A percentile compares a stretch with the other conserved stretches of the same genome.
Evolutionary conservation across 2,113 vertebrate species (phyloP).

Genomic region (Ophthalmolycus amberensis): DNA sequence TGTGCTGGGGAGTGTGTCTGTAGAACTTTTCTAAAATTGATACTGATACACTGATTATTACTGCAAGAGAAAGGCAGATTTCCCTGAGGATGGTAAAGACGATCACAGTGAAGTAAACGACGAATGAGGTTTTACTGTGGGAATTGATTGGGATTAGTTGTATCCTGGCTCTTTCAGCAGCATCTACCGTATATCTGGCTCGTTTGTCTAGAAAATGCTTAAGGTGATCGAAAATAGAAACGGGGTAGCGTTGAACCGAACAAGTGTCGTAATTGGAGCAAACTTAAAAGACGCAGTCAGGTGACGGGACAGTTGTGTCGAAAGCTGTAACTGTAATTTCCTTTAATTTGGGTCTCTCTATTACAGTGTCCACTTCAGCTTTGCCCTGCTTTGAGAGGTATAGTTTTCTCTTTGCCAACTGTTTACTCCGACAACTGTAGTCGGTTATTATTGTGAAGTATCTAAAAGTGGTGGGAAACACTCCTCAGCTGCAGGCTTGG

Average conservation of each 20-base stretch:
- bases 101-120: conserved; percentile 20
- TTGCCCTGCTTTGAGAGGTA: neutral
- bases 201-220: conserved; percentile 2
- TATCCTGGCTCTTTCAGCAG: conserved; percentile 16
- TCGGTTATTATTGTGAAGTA: conserved; percentile 21
- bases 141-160: conserved; percentile 36
- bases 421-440: conserved; percentile 35
- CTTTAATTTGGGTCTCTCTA: neutral
- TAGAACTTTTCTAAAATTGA: neutral
- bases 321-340: conserved; percentile 26
- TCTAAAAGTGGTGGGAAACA: neutral
- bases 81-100: conserved; percentile 22
- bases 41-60: conserved; percentile 19
- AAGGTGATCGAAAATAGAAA: neutral
- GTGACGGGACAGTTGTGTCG: neutral
- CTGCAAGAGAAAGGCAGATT: conserved; percentile 30
- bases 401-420: neutral
- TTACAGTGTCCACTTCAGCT: neutral
- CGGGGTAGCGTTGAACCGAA: conserved; percentile 3
- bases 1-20: neutral
- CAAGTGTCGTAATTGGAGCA: neutral
- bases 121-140: conserved; percentile 12
- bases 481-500: conserved; percentile 11
- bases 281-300: neutral
- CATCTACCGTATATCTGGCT: conserved; percentile 16